These are phyloP conservation scores for Artemia sinica DNA, from an alignment of 2,888 invertebrate species.

Conservation along the genomic window DNA sequence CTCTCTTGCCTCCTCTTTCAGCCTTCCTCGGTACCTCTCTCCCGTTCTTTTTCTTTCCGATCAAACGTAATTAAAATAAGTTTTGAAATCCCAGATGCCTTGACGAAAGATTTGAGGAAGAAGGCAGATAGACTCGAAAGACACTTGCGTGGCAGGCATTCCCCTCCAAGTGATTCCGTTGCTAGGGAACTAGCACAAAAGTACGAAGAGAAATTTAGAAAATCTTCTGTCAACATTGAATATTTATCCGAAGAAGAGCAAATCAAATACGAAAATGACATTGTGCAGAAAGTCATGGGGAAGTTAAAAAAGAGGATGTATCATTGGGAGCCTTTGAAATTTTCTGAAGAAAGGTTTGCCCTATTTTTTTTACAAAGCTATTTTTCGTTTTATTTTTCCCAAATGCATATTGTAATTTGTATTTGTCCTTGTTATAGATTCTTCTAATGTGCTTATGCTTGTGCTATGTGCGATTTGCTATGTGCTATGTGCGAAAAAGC, in stretches of 20 bases:
- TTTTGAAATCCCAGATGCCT: background rate
- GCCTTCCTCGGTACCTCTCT: too few relatives aligned
- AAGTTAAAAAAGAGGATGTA: slow-evolving; percentile 3
- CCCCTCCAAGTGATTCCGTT: background rate
- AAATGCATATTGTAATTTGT: too few relatives aligned
- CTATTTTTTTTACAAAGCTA: background rate
- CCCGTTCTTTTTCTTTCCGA: too few relatives aligned
- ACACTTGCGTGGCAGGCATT: slow-evolving; percentile 1
- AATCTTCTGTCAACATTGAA: background rate
- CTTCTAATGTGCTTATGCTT: too few relatives aligned
- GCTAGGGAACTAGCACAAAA: slow-evolving; percentile 4
- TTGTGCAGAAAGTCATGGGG: background rate
- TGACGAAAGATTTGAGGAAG: slow-evolving; percentile 9
- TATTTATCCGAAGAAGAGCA: slow-evolving; percentile 1
- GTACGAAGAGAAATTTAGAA: background rate
- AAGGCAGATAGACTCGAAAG: background rate
- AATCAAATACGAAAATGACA: background rate
- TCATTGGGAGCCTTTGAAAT: slow-evolving; percentile 1
- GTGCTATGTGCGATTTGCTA: too few relatives aligned
- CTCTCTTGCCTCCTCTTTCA: too few relatives aligned
- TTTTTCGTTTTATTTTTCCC: too few relatives aligned
- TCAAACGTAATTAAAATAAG: too few relatives aligned
- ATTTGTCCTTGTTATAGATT: too few relatives aligned
- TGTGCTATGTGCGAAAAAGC: too few relatives aligned
- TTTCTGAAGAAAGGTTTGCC: background rate